Evolutionary conservation across 1,140 invertebrate species (phyloP).

Genomic region (Plutomurus gul): DNA sequence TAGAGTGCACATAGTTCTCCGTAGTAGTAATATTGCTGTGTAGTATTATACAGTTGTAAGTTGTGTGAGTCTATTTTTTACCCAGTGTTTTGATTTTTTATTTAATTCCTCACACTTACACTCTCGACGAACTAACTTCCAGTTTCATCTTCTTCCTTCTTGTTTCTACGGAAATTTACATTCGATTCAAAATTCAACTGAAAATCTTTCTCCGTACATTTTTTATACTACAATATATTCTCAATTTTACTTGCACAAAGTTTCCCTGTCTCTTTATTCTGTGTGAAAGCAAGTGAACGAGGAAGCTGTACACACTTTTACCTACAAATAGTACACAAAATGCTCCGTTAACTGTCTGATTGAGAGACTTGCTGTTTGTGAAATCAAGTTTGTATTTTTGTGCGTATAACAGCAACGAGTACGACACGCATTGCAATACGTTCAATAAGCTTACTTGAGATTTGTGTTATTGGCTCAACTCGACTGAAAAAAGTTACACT

Average conservation of each 20-base stretch:
- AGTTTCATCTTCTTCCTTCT: neutral
- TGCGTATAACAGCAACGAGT: neutral
- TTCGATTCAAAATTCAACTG: neutral
- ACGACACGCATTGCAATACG: neutral
- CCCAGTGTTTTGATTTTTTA: constrained; percentile 51
- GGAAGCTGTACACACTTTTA: neutral
- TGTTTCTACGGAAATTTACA: neutral
- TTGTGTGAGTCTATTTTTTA: constrained; percentile 49
- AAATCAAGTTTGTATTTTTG: neutral
- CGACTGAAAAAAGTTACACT: constrained; percentile 8
- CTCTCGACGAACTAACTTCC: constrained; percentile 1
- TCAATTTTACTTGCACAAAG: neutral
- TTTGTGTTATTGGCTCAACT: constrained; percentile 24
- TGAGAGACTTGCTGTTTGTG: neutral
- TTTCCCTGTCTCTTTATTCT: neutral
- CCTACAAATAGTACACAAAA: neutral
- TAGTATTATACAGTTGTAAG: constrained; percentile 12
- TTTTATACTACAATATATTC: too few relatives aligned
- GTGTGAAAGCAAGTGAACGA: too few relatives aligned
- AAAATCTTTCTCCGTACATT: neutral
- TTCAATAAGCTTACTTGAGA: neutral
- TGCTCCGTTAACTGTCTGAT: neutral
- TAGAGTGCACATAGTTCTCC: neutral
- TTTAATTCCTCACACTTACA: constrained; percentile 24
- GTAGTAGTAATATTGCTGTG: neutral